Evolutionary conservation across 2,888 invertebrate species (phyloP), one percentile per base, ranked within the genome.

Genomic region (Machimus atricapillus): DNA sequence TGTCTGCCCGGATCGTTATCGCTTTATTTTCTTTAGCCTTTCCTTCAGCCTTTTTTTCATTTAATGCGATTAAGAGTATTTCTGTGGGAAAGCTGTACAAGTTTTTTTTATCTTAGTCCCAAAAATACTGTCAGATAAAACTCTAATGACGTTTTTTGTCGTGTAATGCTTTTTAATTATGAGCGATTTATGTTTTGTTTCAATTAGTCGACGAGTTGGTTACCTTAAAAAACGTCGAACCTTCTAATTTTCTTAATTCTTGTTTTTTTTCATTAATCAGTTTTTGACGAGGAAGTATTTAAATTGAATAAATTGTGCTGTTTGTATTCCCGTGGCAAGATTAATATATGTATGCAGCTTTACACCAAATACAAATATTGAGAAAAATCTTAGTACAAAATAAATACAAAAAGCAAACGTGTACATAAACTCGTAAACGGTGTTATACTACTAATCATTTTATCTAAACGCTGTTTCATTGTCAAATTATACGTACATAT

Each of bases 131-230:
- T 23, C 52, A 43, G 85, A 87, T 73, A 88, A 89, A 88, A 89
- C 86, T 87, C 86, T 87, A 86, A 85, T 89, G 86, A 78, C 77
- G 9, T 46, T 78, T 78, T 78, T 78, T 34, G 52, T 66, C 66
- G 66, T 66, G 66, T 66, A 66, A 66, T 66, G 66, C 12, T 27
- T 66, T 66, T 66, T 66, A 66, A 66, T 66, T 66, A 27, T 23
- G 66, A 66, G 66, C 66, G 66, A 27, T 66, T 66, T 66, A 66
- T 66, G 66, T 66, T 66, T 66, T 23, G 66, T 66, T 66, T 66
- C 66, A 66, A 66, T 66, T 66, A 66, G 66, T 66, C 66, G 23
- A 66, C 12, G 66, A 66, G 27, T 66, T 66, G n/a, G 66, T 66
- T 23, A 8, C 2, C 1, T 4, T 52, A 19, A 16, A 46, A 52